phyloP scores from a whole-genome alignment of 1,140 invertebrate species.

The Episyrphus balteatus region DNA sequence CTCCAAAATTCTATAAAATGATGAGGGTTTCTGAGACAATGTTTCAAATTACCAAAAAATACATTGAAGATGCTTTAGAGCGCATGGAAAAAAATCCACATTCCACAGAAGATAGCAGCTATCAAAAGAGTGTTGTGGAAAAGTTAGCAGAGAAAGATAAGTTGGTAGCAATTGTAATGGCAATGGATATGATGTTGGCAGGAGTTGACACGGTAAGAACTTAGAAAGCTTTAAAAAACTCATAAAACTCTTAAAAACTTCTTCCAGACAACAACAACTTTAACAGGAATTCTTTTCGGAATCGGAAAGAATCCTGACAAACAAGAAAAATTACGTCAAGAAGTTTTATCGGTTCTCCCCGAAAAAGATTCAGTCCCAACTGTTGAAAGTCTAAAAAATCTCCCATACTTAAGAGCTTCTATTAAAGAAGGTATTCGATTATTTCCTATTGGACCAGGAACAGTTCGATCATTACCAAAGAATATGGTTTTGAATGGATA shows the following conservation, averaged over 20 bases:
- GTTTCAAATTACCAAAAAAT: slow-evolving; percentile 13
- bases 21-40: slow-evolving; percentile 38
- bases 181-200: slow-evolving; percentile 26
- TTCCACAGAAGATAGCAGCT: slow-evolving; percentile 3
- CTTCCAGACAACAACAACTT: slow-evolving; percentile 12
- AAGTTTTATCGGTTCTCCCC: slow-evolving; percentile 44
- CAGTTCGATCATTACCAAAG: slow-evolving; percentile 38
- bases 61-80: slow-evolving; percentile 20
- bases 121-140: slow-evolving; percentile 26
- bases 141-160: slow-evolving; percentile 36
- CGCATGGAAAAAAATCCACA: slow-evolving; percentile 15
- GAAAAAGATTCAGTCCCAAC: slow-evolving; percentile 40
- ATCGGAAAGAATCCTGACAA: slow-evolving; percentile 53
- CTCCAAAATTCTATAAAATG: slow-evolving; percentile 44
- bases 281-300: slow-evolving; percentile 16
- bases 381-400: slow-evolving; percentile 40
- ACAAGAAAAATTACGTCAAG: slow-evolving; percentile 54
- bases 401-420: slow-evolving; percentile 52
- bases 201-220: slow-evolving; percentile 27
- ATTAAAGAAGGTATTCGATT: slow-evolving; percentile 52
- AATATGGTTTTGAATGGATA: slow-evolving; percentile 47
- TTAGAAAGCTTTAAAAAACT: too few species aligned
- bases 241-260: not conserved
- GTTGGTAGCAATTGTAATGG: slow-evolving; percentile 33
- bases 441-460: slow-evolving; percentile 43